Evolutionary conservation across 2,797 vertebrate genomes (phyloP).

Genomic region (Vireo griseus): DNA sequence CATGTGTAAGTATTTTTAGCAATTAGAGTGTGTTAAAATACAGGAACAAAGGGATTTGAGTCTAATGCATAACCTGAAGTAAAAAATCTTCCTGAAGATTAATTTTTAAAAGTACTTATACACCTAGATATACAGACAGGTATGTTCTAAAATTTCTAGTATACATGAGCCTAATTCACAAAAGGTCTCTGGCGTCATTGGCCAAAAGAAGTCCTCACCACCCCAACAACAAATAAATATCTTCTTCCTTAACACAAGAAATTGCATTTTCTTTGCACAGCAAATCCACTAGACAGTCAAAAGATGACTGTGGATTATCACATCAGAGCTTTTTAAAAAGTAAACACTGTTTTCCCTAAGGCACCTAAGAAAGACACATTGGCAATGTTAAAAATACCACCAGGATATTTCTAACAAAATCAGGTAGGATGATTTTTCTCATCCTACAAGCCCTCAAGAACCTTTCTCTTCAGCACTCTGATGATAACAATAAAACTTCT

Average conservation of each 20-base stretch:
- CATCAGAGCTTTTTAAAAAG: constrained; percentile 33
- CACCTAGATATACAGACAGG: neutral
- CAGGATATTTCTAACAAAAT: constrained; percentile 40
- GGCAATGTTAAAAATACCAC: constrained; percentile 33
- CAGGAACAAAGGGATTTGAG: neutral
- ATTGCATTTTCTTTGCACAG: neutral
- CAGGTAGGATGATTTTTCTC: neutral
- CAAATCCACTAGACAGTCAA: neutral
- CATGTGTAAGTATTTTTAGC: neutral
- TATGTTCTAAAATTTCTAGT: neutral
- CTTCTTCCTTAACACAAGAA: neutral
- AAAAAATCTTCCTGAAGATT: neutral
- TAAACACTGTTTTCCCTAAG: constrained; percentile 44
- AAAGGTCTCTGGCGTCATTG: neutral
- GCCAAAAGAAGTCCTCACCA: neutral
- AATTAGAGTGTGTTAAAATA: neutral
- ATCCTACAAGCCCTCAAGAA: neutral
- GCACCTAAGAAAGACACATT: neutral
- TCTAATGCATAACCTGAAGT: neutral
- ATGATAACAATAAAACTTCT: neutral
- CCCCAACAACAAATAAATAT: neutral
- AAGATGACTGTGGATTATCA: constrained; percentile 40
- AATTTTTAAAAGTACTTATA: neutral
- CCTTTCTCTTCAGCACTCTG: neutral
- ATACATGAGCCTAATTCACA: neutral